phyloP scores from a whole-genome alignment of 2,888 invertebrate species.

The Galerucella pusilla region DNA sequence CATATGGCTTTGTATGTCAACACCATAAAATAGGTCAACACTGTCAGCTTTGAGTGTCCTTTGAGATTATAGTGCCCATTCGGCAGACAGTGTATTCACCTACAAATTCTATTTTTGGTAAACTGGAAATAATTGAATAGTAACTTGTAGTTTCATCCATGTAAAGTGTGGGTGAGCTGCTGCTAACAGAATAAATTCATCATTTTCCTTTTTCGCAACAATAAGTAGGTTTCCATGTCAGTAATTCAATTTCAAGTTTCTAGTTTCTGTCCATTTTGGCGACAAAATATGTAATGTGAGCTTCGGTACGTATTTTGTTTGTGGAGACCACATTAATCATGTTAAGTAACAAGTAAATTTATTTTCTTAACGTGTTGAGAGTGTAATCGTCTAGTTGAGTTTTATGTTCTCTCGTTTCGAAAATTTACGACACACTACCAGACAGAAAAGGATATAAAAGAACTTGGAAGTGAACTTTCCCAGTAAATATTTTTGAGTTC shows the following conservation, averaged over 20 bases:
- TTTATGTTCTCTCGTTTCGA: constrained; percentile 22
- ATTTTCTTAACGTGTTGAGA: constrained; percentile 30
- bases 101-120: too few relatives aligned
- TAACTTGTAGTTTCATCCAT: too few relatives aligned
- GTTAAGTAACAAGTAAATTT: constrained; percentile 32
- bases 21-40: too few relatives aligned
- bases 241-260: not conserved
- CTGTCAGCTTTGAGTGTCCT: too few relatives aligned
- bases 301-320: constrained; percentile 23
- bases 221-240: not conserved
- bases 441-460: constrained; percentile 20
- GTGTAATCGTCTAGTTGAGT: constrained; percentile 33
- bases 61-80: too few relatives aligned
- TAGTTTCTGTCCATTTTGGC: not conserved
- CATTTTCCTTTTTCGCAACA: not conserved
- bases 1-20: too few relatives aligned
- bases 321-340: constrained; percentile 27
- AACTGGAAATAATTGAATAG: too few relatives aligned
- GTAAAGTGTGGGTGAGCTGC: too few relatives aligned
- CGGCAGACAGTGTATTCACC: too few relatives aligned
- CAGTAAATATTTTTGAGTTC: constrained; percentile 3
- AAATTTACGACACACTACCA: constrained; percentile 25
- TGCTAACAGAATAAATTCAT: too few relatives aligned
- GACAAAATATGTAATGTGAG: not conserved
- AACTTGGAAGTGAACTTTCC: not conserved